Evolutionary conservation across 2,888 invertebrate species (phyloP).

Genomic region (Standfussiana lucernea): DNA sequence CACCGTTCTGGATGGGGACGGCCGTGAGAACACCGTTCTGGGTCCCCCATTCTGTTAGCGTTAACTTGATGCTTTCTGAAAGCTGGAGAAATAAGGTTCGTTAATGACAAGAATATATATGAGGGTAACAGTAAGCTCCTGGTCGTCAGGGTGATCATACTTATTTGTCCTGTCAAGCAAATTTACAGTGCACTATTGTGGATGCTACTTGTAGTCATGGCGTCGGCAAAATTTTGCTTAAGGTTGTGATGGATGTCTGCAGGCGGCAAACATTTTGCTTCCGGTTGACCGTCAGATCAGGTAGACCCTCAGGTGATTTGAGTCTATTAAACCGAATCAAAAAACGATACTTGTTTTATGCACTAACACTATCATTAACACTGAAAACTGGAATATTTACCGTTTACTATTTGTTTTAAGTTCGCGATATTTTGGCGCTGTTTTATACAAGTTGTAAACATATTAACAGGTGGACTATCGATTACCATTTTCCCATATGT

Average conservation of each 20-base stretch:
- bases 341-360: background rate
- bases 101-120: background rate
- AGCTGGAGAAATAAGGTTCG: constrained; percentile 75
- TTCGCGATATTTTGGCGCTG: too few species aligned
- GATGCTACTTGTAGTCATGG: background rate
- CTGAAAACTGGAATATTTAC: too few species aligned
- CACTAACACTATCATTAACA: too few species aligned
- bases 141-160: background rate
- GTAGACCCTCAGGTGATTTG: background rate
- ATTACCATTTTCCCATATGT: too few species aligned
- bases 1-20: constrained; percentile 77
- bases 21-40: constrained; percentile 73
- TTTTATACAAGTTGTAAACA: background rate
- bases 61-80: constrained; percentile 89
- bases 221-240: background rate
- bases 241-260: background rate
- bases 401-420: too few species aligned
- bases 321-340: background rate
- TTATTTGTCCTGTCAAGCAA: background rate
- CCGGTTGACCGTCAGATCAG: background rate
- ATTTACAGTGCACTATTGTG: background rate
- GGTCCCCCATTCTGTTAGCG: constrained; percentile 85
- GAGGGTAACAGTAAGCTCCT: background rate
- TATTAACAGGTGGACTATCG: background rate
- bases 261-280: background rate